Conservation (phyloP, 2,113 vertebrate genomes). For the Alaudala cheleensis region DNA sequence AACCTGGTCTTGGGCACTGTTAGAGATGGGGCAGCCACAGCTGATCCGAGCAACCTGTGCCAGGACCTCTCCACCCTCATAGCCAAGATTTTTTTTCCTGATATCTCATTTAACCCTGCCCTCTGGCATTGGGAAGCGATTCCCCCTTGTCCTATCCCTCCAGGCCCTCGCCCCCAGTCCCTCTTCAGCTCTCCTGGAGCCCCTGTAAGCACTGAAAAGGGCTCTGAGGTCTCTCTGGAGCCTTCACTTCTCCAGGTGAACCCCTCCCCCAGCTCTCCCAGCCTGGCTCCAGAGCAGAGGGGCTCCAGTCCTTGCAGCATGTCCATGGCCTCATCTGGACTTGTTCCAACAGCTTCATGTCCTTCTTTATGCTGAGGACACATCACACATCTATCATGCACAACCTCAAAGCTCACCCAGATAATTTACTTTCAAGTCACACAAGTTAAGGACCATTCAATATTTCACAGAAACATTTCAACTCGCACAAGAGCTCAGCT, state of each 20-base stretch:
- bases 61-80: not conserved
- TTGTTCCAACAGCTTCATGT: not conserved
- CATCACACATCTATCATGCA: not conserved
- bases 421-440: not conserved
- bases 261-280: not conserved
- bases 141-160: not conserved
- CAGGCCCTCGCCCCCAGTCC: too few relatives aligned
- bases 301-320: not conserved
- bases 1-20: not conserved
- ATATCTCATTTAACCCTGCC: not conserved
- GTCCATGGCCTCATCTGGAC: not conserved
- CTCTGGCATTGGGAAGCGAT: not conserved
- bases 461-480: not conserved
- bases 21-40: not conserved
- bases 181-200: not conserved
- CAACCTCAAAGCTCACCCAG: not conserved
- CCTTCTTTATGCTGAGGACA: not conserved
- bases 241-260: not conserved
- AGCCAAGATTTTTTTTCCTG: not conserved
- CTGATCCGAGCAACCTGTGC: not conserved
- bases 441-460: not conserved
- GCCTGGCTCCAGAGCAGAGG: not conserved
- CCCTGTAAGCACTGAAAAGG: not conserved
- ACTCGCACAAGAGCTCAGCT: not conserved
- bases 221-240: not conserved